Conservation (phyloP, 2,888 invertebrate genomes). For the Himalopsyche japonica region DNA sequence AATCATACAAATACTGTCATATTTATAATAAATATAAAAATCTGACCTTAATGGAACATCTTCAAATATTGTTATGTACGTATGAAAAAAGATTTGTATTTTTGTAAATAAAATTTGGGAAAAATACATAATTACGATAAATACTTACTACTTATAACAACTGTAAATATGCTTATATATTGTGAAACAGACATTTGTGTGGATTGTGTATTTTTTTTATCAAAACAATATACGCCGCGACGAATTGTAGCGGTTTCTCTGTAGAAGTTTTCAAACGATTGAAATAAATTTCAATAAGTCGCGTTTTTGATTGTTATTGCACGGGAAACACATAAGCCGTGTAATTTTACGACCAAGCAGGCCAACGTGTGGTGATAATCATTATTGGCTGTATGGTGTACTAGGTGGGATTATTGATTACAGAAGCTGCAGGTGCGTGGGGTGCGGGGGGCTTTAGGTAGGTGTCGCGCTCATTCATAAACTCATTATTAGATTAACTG, state of each 20-base stretch:
- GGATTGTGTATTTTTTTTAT: too few relatives aligned
- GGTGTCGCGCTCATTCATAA: neutral
- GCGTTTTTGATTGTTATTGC: conserved; percentile 25
- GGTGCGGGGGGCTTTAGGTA: neutral
- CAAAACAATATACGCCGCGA: neutral
- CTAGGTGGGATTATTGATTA: conserved; percentile 9
- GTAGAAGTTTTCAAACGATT: conserved; percentile 14
- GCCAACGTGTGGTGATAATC: conserved; percentile 23
- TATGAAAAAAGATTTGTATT: too few relatives aligned
- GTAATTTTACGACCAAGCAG: conserved; percentile 20
- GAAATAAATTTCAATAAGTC: conserved; percentile 30
- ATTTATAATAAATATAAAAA: too few relatives aligned
- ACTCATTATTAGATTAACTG: neutral
- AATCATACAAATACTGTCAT: too few relatives aligned
- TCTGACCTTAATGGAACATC: too few relatives aligned
- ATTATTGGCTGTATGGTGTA: conserved; percentile 1
- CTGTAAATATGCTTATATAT: too few relatives aligned
- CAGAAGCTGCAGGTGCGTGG: conserved; percentile 1
- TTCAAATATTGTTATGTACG: too few relatives aligned
- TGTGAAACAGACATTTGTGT: too few relatives aligned
- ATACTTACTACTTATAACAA: too few relatives aligned
- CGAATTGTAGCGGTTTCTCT: neutral
- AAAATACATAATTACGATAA: too few relatives aligned
- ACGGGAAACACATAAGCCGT: conserved; percentile 27
- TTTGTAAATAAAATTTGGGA: too few relatives aligned